Evolutionary conservation across 2,113 vertebrate genomes (phyloP), one percentile per base, ranked within the genome.

Genomic region (Ceratotherium simum): DNA sequence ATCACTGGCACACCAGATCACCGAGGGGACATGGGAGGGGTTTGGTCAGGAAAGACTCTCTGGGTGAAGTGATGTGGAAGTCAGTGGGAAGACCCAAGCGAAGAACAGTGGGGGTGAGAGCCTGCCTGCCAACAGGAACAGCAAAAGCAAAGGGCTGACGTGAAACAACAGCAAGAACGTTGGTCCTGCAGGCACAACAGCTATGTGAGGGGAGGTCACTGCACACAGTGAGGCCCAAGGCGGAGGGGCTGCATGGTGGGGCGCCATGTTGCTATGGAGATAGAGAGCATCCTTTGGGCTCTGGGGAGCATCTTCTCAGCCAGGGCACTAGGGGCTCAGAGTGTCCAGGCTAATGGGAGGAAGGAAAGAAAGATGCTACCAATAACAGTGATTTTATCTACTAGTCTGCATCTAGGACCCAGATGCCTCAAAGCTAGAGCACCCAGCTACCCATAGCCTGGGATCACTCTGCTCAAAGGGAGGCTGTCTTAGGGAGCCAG

Each of bases 151-250:
- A 36, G 21, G 9, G 12, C 56, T 39, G 39, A 36, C 14, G 0
- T 20, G 33, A 36, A 18, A 86, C 36, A 64, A 39, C 25, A 78
- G 36, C 67, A 62, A 46, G 60, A 33, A 64, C 5, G 2, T 4
- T 5, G 14, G 18, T n/a, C 23, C 64, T 1, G 0, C 12, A n/a
- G 25, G 23, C 73, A 58, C 0, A 1, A 7, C 48, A 82, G 56
- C 76, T 14, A 1, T 27, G 14, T 4, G 27, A n/a, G 51, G 31
- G n/a, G 39, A 11, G 3, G 12, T 31, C n/a, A 36, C 36, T 14
- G 18, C n/a, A 23, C 69, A 8, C 51, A 62, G 84, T 8, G 33
- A 46, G 58, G 58, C 16, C 9, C 0, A 6, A 20, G 12, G 36
- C 25, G 5, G n/a, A 8, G 29, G 1, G 4, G 29, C 72, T 31